Percentiles rank a stretch among this genome's conserved stretches.
Conservation (phyloP, 2,113 vertebrate species). For the Capreolus pygargus region DNA sequence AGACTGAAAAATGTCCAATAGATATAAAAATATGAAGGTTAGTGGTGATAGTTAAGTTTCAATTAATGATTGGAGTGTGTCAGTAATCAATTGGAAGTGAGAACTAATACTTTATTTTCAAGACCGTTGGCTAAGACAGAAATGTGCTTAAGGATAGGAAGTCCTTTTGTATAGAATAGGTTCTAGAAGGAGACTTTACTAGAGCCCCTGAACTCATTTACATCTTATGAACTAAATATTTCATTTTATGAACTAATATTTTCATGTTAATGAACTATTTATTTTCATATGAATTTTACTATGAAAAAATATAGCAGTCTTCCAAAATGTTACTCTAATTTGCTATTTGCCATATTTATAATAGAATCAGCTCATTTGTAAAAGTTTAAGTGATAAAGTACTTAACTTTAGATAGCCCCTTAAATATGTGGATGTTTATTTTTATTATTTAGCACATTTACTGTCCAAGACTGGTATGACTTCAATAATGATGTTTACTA, state of each 20-base stretch:
- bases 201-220: neutral
- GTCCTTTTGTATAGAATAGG: neutral
- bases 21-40: neutral
- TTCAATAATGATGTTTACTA: neutral
- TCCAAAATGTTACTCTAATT: neutral
- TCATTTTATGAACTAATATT: neutral
- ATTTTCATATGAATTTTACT: neutral
- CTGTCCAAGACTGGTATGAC: neutral
- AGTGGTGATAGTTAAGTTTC: neutral
- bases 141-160: neutral
- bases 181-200: neutral
- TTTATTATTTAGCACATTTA: neutral
- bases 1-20: neutral
- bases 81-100: neutral
- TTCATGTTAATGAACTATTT: neutral
- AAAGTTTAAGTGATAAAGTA: neutral
- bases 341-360: neutral
- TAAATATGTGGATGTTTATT: neutral
- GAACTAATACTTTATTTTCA: neutral
- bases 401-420: neutral
- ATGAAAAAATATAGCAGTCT: neutral
- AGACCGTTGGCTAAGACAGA: neutral
- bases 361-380: neutral
- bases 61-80: neutral
- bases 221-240: too few species aligned